A percentile compares a stretch with the other conserved stretches of the same genome.
phyloP scores from a whole-genome alignment of 2,113 vertebrate species.

The Entelurus aequoreus region DNA sequence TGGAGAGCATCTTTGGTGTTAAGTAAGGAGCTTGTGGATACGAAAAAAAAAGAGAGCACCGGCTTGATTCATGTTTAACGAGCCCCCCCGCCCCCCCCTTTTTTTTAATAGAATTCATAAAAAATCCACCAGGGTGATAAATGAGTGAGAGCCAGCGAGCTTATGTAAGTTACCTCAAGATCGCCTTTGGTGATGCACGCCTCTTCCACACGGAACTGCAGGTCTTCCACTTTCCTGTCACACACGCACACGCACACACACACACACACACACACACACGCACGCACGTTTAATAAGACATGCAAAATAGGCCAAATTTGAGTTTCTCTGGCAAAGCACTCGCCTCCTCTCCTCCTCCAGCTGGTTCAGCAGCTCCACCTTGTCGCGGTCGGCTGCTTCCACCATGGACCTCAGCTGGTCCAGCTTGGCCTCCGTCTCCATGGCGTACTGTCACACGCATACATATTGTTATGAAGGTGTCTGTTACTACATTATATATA shows the following conservation, averaged over 20 bases:
- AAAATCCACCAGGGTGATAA: background rate
- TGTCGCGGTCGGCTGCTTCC: conserved; percentile 91
- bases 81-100: too few species aligned
- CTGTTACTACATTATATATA: too few species aligned
- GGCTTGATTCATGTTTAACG: too few species aligned
- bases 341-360: conserved; percentile 97
- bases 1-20: too few species aligned
- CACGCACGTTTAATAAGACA: background rate
- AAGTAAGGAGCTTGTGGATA: too few species aligned
- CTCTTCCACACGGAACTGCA: conserved; percentile 97
- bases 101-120: too few species aligned
- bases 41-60: too few species aligned
- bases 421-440: conserved; percentile 93
- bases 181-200: conserved; percentile 98
- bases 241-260: too few species aligned
- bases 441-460: conserved; percentile 37
- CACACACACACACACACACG: too few species aligned
- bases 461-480: background rate
- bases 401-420: conserved; percentile 91
- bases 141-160: background rate
- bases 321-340: background rate
- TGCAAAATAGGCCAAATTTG: background rate
- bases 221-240: conserved; percentile 92
- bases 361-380: conserved; percentile 95
- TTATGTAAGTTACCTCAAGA: conserved; percentile 83